A percentile compares a stretch with the other conserved stretches of the same genome.
These are phyloP conservation scores for Drosophila ironensis DNA, from an alignment of 1,140 invertebrate species.

Conservation along the genomic window DNA sequence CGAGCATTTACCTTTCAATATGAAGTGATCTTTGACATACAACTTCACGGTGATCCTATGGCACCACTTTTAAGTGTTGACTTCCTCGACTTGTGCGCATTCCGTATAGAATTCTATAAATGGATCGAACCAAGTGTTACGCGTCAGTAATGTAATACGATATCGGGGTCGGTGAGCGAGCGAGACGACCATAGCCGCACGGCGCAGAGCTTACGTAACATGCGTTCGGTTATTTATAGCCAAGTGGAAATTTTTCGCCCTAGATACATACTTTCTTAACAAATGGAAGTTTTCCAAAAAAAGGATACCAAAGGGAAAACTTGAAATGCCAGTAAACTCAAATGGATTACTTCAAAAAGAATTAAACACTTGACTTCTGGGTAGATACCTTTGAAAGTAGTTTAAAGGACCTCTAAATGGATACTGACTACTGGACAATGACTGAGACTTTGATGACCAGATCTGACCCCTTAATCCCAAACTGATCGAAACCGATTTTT, in stretches of 20 bases:
- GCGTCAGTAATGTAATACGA: constrained; percentile 61
- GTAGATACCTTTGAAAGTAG: no score
- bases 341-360: not conserved
- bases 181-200: constrained; percentile 39
- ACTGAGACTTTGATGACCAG: not conserved
- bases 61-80: constrained; percentile 13
- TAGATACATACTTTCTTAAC: constrained; percentile 25
- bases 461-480: not conserved
- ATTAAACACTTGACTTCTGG: no score
- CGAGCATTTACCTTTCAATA: constrained; percentile 17
- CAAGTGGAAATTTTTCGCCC: constrained; percentile 32
- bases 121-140: constrained; percentile 55
- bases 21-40: constrained; percentile 30
- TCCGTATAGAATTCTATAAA: constrained; percentile 54
- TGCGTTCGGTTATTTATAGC: constrained; percentile 35
- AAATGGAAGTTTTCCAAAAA: no score
- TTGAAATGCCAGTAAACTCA: not conserved
- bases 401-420: no score
- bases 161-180: constrained; percentile 33
- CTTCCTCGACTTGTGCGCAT: constrained; percentile 7
- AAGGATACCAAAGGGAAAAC: no score
- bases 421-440: not conserved
- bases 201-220: constrained; percentile 53
- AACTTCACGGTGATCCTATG: constrained; percentile 23
- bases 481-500: constrained; percentile 11